Conservation (phyloP, 2,797 vertebrate genomes). For the Aldrovandia affinis region DNA sequence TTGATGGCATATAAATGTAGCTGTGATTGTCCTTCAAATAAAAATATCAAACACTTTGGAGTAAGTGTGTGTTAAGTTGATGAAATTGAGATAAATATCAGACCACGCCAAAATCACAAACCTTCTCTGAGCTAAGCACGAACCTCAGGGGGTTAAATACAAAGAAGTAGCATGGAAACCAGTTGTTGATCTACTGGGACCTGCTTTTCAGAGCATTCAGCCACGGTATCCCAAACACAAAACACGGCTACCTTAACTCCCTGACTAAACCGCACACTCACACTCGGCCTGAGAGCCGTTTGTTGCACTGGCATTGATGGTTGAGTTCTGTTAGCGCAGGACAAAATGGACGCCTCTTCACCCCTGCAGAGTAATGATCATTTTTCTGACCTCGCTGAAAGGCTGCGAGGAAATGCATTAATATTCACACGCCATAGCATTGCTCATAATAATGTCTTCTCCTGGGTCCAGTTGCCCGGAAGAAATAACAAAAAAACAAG, state of each 20-base stretch:
- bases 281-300: too few relatives aligned
- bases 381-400: neutral
- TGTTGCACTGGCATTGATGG: neutral
- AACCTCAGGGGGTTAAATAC: too few relatives aligned
- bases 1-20: too few relatives aligned
- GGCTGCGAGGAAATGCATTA: neutral
- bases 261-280: neutral
- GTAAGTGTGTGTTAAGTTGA: too few relatives aligned
- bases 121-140: too few relatives aligned
- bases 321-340: neutral
- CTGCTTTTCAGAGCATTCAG: neutral
- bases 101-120: too few relatives aligned
- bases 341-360: neutral
- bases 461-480: neutral
- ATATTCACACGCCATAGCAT: neutral
- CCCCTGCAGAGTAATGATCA: neutral
- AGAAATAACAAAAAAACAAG: neutral
- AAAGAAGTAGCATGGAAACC: neutral
- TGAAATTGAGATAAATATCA: too few relatives aligned
- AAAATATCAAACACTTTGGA: too few relatives aligned
- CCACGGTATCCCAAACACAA: neutral
- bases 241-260: neutral
- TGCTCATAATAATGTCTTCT: constrained; percentile 8
- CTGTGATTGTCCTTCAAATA: too few relatives aligned
- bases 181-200: too few relatives aligned